phyloP scores from a whole-genome alignment of 1,140 invertebrate species.

The Cotesia vestalis region DNA sequence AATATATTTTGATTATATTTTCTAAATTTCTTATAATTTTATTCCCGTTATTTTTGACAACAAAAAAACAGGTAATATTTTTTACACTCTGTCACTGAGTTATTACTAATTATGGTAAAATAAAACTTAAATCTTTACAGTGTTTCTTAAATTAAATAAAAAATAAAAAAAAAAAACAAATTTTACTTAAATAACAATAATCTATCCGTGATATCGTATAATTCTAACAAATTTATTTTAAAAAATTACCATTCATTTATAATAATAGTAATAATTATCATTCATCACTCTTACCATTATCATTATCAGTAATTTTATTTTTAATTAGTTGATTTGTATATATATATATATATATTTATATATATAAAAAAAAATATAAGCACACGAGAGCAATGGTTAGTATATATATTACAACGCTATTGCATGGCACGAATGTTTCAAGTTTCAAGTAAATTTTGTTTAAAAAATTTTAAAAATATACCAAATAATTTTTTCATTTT shows the following conservation, averaged over 20 bases:
- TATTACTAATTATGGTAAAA: not conserved
- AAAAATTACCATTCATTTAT: too few relatives aligned
- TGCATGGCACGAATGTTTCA: constrained; percentile 50
- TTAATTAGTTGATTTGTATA: not conserved
- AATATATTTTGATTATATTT: constrained; percentile 39
- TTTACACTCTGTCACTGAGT: constrained; percentile 5
- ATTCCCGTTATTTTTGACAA: constrained; percentile 35
- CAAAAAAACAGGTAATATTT: constrained; percentile 37
- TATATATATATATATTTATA: constrained; percentile 4
- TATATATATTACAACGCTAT: constrained; percentile 43
- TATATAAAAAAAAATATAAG: not conserved
- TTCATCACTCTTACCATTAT: too few relatives aligned
- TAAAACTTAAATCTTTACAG: not conserved
- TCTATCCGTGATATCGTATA: too few relatives aligned
- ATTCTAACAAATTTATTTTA: too few relatives aligned
- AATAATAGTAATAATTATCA: not conserved
- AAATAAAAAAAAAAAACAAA: not conserved
- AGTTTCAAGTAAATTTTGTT: constrained; percentile 37
- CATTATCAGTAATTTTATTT: too few relatives aligned
- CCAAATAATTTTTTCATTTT: constrained; percentile 34
- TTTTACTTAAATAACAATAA: constrained; percentile 1
- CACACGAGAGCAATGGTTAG: too few relatives aligned
- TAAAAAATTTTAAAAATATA: constrained; percentile 17
- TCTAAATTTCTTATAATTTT: constrained; percentile 24
- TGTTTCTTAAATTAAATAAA: too few relatives aligned